Evolutionary conservation across 2,888 invertebrate species (phyloP), one percentile per base, ranked within the genome.

Genomic region (Euplagia quadripunctaria): DNA sequence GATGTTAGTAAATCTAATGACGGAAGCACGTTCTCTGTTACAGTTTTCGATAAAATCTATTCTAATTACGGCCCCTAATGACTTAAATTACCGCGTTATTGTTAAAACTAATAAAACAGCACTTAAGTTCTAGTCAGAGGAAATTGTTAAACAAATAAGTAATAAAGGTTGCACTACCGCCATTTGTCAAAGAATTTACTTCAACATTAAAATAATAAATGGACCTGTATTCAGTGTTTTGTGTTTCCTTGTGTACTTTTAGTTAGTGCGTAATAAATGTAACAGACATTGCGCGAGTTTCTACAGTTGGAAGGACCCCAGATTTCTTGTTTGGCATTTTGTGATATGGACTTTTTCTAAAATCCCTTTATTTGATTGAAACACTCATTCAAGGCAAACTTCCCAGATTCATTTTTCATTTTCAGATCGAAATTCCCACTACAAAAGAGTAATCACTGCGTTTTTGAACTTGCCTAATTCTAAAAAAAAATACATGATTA

Each of bases 91-190:
- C 68, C 43, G 20, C 12, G 4, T 68, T 20, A 20, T 68, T 68
- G 43, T 58, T 46, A 4, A 58, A 43, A 20, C 20, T 43, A 16
- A 68, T 68, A 58, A 75, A 68, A 58, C 55, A n/a, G 16, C 58
- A 43, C 16, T 43, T 20, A 46, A 58, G 20, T 11, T 16, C 11
- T 58, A 68, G 12, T 14, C 42, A 46, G n/a, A 68, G 68, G 68
- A 61, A 68, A 68, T 68, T 46, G 68, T 68, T 20, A 43, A 46
- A 46, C 41, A 70, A 51, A 70, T 70, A 63, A 17, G 61, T 31
- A 63, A 41, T 51, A 61, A 68, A 68, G 43, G 46, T 43, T 46
- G 16, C 46, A 46, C 43, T 8, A 16, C 20, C 55, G n/a, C 12
- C 42, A 55, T 55, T 67, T 42, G 41, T 67, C 52, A 75, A 61